phyloP scores from a whole-genome alignment of 2,797 vertebrate genomes.

The Taeniopygia guttata region DNA sequence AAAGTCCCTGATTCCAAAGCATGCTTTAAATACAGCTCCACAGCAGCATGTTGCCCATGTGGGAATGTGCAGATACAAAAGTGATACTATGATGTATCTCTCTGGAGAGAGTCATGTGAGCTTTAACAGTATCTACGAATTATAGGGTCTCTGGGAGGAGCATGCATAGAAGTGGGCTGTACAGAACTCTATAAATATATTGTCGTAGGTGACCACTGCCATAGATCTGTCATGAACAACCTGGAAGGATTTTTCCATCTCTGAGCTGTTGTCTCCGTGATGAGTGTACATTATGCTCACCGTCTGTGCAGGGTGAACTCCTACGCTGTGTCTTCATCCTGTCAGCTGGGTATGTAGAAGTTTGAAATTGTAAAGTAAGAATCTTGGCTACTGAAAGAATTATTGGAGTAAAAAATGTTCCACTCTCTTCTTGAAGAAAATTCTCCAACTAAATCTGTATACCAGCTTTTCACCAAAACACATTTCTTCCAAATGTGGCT shows the following conservation, averaged over 20 bases:
- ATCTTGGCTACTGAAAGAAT: slow-evolving; percentile 10
- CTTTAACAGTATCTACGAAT: slow-evolving; percentile 22
- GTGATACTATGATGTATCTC: slow-evolving; percentile 20
- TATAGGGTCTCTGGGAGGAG: background rate
- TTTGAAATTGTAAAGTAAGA: background rate
- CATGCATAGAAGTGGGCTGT: background rate
- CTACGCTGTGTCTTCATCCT: background rate
- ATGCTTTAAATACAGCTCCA: background rate
- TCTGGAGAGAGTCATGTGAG: background rate
- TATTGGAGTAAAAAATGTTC: background rate
- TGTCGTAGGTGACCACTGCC: slow-evolving; percentile 6
- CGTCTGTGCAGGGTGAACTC: slow-evolving; percentile 29
- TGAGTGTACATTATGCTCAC: slow-evolving; percentile 29
- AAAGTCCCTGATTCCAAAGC: background rate
- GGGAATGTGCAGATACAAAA: background rate
- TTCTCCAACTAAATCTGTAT: background rate
- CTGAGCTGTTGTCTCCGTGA: background rate
- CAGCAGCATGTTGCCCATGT: background rate
- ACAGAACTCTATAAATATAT: background rate
- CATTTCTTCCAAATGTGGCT: background rate
- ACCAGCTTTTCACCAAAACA: background rate
- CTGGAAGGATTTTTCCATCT: slow-evolving; percentile 24
- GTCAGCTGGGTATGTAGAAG: background rate
- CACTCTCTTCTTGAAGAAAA: background rate
- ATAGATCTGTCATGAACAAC: slow-evolving; percentile 34